Evolutionary conservation across 2,797 vertebrate species (phyloP), one percentile per base, ranked within the genome.

Genomic region (Champsocephalus esox): DNA sequence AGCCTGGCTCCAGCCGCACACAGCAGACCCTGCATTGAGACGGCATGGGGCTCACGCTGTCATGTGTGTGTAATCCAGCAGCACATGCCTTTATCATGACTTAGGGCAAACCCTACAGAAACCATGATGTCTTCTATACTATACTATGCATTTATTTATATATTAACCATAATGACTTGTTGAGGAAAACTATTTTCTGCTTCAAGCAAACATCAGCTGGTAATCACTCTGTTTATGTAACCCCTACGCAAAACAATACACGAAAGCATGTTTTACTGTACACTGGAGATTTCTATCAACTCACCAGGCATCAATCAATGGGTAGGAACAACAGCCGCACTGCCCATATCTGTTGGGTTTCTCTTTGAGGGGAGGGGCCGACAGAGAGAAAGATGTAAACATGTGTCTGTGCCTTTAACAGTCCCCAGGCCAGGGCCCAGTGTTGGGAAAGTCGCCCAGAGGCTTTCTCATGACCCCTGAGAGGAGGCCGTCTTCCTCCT

Each of bases 381-480:
- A 79, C 6, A 24, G 44, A 72, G 52, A 63, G 41, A 58, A 45
- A 58, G 68, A 73, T 21, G 64, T 45, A 16, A 24, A 41, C 60
- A 56, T 45, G 74, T 50, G 70, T 44, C 77, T 93, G 89, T 65
- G 64, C 79, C 92, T 94, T 91, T 93, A 94, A 94, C 91, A 89
- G 82, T 88, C 87, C 81, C 71, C 60, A 84, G 86, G 75, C 85
- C 81, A 75, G 68, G 77, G 67, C 69, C 1, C 51, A 88, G 88
- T 78, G 72, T 96, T 97, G 96, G 94, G 97, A 98, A 98, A 95
- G 94, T 93, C 94, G 85, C 91, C 90, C 78, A 88, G 78, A 91
- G 89, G 76, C 92, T 96, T 98, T 98, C 97, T 96, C 97, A 97
- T 92, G 97, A 97, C 97, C 97, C 94, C 44, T 90, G 85, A 90